Evolutionary conservation across 35 echinoderm and acorn worm genomes (phyloP), one percentile per base, ranked within the genome.

Genomic region (Ophiothrix spiculata): DNA sequence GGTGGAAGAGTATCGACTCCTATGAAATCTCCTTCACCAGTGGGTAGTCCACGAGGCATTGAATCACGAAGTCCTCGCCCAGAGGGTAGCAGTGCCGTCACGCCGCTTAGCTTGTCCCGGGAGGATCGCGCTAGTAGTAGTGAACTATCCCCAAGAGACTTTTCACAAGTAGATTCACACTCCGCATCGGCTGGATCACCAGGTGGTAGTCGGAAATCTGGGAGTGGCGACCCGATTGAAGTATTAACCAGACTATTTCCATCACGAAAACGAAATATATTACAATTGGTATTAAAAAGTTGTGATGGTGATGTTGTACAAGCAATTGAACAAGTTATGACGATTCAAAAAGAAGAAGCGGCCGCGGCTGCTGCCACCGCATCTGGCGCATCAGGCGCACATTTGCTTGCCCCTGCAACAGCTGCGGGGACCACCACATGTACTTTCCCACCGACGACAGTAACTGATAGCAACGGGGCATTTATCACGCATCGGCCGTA

Each of bases 301-400:
- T 99, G 96, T 80, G 89, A 94, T 21, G 96, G 92, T 0, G 89
- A 99, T 42, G 83, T 99, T 8, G 89, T 94, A 0, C 96, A 99
- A 84, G 87, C 96, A 25, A 99, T 99, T 39, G 96, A 99, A 83
- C 96, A 99, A 87, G 75, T 99, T 49, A 75, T 99, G 35, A 97
- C 93, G 35, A 84, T 82, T 49, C 80, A 97, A 82, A 76, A 81
- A 49, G 85, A 89, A 64, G 74, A 63, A 46, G 35, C 63, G 21
- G 74, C 84, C 77, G 35, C 82, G 35, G 17, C 37, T 36, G 33
- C 83, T 4, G 39, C 60, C 32, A n/a, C 38, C 10, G 32, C 88
- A 83, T 11, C 63, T 35, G 46, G 76, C 41, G 32, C 39, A 63
- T 36, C 35, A 34, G 29, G 35, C 31, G 25, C 46, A 31, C n/a